Conservation (phyloP, 1,140 invertebrate species). For the Panagrolaimus sp. region DNA sequence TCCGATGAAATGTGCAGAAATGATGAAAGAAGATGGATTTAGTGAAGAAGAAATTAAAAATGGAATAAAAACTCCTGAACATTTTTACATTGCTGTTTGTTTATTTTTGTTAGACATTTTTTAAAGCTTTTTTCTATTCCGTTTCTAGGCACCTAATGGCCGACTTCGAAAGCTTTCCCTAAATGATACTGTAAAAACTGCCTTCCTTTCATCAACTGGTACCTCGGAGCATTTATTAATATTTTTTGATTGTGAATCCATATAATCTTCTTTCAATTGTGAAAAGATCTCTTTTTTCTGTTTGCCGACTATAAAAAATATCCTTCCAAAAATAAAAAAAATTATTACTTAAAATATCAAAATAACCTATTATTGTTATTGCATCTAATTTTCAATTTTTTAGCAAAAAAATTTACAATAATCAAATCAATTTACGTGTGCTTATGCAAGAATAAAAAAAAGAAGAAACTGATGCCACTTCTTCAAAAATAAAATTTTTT, state of each 20-base stretch:
- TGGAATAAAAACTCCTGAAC: not conserved
- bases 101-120: not conserved
- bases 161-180: not conserved
- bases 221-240: constrained; percentile 2
- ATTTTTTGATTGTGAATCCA: constrained; percentile 4
- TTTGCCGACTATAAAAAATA: too few species aligned
- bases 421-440: too few species aligned
- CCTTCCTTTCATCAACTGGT: not conserved
- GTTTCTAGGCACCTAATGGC: not conserved
- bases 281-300: not conserved
- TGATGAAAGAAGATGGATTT: not conserved
- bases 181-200: not conserved
- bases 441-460: too few species aligned
- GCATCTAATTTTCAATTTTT: too few species aligned
- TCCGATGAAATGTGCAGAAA: not conserved
- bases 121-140: not conserved
- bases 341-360: too few species aligned
- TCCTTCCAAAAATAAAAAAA: too few species aligned
- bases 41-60: not conserved
- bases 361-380: too few species aligned
- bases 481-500: too few species aligned
- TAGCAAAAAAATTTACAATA: too few species aligned
- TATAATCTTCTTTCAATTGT: not conserved
- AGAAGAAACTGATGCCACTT: too few species aligned
- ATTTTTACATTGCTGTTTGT: not conserved